Base-by-base conservation (phyloP, 2,113 vertebrate species). In the Callipepla squamata region DNA sequence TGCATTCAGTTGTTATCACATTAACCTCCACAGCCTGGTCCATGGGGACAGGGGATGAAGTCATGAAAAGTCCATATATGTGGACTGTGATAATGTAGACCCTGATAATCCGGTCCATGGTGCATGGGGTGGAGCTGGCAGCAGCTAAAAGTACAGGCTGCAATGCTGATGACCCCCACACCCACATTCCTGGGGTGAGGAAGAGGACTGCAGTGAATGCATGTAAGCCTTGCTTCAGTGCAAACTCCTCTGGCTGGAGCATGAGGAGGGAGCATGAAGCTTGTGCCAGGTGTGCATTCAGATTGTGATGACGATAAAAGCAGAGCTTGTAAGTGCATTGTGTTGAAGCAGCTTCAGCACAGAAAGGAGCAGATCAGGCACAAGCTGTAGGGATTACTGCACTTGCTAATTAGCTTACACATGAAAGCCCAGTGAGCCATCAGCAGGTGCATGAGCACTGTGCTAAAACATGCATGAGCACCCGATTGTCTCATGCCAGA, bases 1-100 rank as follows among this genome's bases (percentile, higher is more conserved):
- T 73, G 76, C 45, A 26, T n/a, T 22, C 48, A 40, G 53, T 51
- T 77, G 72, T 86, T 66, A 65, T 36, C 28, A 13, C 20, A 7
- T 40, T n/a, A 58, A 70, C 28, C 45, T 38, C 40, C 85, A 59
- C n/a, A 74, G 47, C 72, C 55, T 59, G 28, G 32, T 74, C 59
- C 55, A 21, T 0, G 0, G 28, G n/a, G 21, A 13, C 14, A 50
- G 34, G 6, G 10, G 12, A 1, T 82, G 59, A 93, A 61, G 51
- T 63, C 5, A 69, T n/a, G 20, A 32, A 23, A 70, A 59, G 12
- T 9, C 42, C 8, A 1, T 25, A 2, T 17, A 62, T 87, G 48
- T 89, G 61, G 61, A 26, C 45, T 63, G 76, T 25, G 55, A 48
- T 65, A 48, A 77, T 15, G 18, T 17, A 62, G 68, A 50, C 57